Conservation (phyloP, 37 sponge, comb jelly and placozoan species). For the Chondrilla cf. caribensis region DNA sequence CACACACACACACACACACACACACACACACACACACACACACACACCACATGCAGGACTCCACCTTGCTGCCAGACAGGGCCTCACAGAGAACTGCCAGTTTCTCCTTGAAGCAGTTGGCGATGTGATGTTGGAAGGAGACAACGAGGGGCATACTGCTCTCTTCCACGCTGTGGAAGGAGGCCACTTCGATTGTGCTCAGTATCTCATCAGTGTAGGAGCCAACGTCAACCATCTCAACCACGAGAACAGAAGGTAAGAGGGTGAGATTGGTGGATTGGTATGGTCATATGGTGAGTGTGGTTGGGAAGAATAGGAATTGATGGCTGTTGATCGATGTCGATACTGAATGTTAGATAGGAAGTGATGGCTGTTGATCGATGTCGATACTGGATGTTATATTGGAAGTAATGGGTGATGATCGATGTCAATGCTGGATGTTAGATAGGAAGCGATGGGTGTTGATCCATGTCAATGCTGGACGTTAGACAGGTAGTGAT, state of each 20-base stretch:
- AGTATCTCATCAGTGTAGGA: slow-evolving; percentile 56
- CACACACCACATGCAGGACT: slow-evolving; percentile 47
- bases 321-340: neutral
- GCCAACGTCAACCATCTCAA: slow-evolving; percentile 50
- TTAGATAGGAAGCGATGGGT: too few relatives aligned
- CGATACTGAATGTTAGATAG: too few relatives aligned
- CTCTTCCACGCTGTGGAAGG: slow-evolving; percentile 66
- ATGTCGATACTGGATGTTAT: too few relatives aligned
- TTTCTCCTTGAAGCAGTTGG: slow-evolving; percentile 65
- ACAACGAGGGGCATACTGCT: slow-evolving; percentile 68
- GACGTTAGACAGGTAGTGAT: too few relatives aligned
- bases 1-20: neutral
- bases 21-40: slow-evolving; percentile 22
- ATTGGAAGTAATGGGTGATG: too few relatives aligned
- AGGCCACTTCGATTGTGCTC: slow-evolving; percentile 46
- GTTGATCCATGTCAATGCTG: too few relatives aligned
- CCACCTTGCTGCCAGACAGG: slow-evolving; percentile 59
- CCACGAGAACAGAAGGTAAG: slow-evolving; percentile 57
- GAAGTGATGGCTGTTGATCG: too few relatives aligned
- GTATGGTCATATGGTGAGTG: neutral
- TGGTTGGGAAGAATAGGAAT: neutral
- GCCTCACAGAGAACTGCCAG: slow-evolving; percentile 58
- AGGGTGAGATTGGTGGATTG: neutral
- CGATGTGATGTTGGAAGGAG: slow-evolving; percentile 35
- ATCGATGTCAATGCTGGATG: too few relatives aligned